Percentiles rank a stretch among this genome's conserved stretches.
Conservation (phyloP, 1,140 invertebrate genomes). For the Frieseomelitta varia region DNA sequence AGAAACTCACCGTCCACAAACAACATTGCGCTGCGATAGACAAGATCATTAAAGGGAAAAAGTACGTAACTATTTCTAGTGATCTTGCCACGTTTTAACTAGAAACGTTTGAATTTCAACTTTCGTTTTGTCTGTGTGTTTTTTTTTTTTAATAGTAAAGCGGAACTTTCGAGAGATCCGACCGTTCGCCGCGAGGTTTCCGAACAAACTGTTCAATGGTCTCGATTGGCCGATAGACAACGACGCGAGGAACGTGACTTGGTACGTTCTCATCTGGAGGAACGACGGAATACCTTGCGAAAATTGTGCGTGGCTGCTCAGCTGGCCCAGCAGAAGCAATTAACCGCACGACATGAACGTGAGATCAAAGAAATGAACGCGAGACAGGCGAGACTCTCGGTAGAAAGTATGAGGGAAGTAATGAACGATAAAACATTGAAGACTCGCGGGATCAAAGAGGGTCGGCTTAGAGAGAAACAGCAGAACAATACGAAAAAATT, state of each 20-base stretch:
- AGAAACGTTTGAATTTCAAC: not conserved
- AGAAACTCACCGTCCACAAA: slow-evolving; percentile 95
- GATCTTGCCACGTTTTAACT: not conserved
- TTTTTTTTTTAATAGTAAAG: slow-evolving; percentile 84
- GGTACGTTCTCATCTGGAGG: slow-evolving; percentile 90
- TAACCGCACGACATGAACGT: slow-evolving; percentile 94
- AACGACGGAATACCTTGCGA: slow-evolving; percentile 92
- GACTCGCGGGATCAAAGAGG: slow-evolving; percentile 98
- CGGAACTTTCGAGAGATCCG: slow-evolving; percentile 90
- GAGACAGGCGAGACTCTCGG: slow-evolving; percentile 96
- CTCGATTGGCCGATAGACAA: slow-evolving; percentile 93
- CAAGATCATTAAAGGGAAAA: slow-evolving; percentile 96
- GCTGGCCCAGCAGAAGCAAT: slow-evolving; percentile 92
- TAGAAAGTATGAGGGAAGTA: slow-evolving; percentile 98
- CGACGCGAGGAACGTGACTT: slow-evolving; percentile 95
- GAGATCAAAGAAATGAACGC: slow-evolving; percentile 98
- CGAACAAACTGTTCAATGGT: slow-evolving; percentile 97
- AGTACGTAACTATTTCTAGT: slow-evolving; percentile 83
- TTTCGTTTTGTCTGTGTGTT: not conserved
- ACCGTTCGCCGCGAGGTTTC: slow-evolving; percentile 90
- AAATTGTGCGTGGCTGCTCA: slow-evolving; percentile 94
- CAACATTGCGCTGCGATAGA: slow-evolving; percentile 97
- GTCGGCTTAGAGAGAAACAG: slow-evolving; percentile 96
- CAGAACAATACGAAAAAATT: slow-evolving; percentile 99
- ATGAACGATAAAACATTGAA: slow-evolving; percentile 97